These are phyloP conservation scores for Adelges cooleyi DNA, from an alignment of 1,140 invertebrate species.

Conservation along the genomic window DNA sequence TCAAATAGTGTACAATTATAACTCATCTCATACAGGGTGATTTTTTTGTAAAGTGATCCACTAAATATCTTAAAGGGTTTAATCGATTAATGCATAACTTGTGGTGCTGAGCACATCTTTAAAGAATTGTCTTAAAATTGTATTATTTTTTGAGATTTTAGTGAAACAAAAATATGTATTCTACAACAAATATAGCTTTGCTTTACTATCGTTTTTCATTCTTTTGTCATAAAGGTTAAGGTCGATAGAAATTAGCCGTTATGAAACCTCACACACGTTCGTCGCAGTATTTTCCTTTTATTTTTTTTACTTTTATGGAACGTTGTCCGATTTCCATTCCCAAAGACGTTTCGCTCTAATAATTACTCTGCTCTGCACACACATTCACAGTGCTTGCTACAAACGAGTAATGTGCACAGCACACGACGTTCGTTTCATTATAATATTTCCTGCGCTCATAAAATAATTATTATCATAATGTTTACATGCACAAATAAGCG, in stretches of 20 bases:
- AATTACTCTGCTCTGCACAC: background rate
- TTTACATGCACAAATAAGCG: conserved; percentile 11
- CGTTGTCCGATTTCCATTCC: background rate
- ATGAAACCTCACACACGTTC: background rate
- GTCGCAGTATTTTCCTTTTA: no score
- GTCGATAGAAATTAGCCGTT: background rate
- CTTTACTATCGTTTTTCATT: conserved; percentile 14
- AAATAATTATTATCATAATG: background rate
- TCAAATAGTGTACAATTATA: no score
- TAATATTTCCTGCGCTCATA: background rate
- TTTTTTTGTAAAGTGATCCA: no score
- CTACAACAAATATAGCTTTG: no score
- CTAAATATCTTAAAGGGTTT: no score
- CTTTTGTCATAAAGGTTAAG: conserved; percentile 2
- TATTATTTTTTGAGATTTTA: no score
- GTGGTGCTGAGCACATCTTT: no score
- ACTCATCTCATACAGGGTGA: no score
- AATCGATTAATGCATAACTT: no score
- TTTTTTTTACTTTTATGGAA: background rate
- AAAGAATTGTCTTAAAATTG: no score
- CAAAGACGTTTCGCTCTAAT: conserved; percentile 21
- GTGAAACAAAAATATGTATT: no score
- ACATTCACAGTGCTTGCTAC: background rate
- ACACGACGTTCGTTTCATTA: background rate
- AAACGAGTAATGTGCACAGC: background rate